phyloP scores from a whole-genome alignment of 1,140 invertebrate genomes.

The Diachasmimorpha longicaudata region DNA sequence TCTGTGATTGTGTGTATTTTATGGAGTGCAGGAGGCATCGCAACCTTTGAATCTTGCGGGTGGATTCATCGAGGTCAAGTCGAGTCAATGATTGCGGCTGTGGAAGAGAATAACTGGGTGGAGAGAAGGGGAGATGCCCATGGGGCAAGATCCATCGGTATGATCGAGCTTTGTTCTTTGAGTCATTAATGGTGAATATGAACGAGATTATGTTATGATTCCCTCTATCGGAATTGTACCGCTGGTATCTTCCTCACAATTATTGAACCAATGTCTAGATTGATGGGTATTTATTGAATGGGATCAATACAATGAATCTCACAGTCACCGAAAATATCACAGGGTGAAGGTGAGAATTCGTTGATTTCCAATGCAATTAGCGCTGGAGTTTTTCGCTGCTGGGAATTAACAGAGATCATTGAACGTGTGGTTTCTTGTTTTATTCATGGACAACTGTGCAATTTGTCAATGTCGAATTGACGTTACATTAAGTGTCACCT shows the following conservation, averaged over 20 bases:
- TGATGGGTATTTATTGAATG: neutral
- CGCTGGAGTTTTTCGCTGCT: too few species aligned
- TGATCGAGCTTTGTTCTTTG: slow-evolving; percentile 31
- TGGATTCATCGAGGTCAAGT: slow-evolving; percentile 31
- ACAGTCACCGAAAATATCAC: too few species aligned
- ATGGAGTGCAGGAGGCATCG: neutral
- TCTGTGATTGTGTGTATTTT: neutral
- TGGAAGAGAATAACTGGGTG: neutral
- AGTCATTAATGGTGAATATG: slow-evolving; percentile 9
- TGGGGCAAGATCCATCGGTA: slow-evolving; percentile 23
- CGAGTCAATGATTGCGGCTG: slow-evolving; percentile 25
- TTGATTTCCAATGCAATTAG: too few species aligned
- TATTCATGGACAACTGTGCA: neutral
- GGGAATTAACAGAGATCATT: too few species aligned
- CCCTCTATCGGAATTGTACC: neutral
- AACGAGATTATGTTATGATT: slow-evolving; percentile 15
- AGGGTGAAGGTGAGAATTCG: too few species aligned
- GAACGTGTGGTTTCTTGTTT: neutral
- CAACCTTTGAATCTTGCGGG: slow-evolving; percentile 24
- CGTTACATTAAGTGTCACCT: neutral
- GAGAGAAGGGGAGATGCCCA: slow-evolving; percentile 12
- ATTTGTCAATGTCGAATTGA: neutral
- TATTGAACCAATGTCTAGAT: neutral
- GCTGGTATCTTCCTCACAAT: neutral
- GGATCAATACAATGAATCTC: too few species aligned